phyloP scores from a whole-genome alignment of 2,113 vertebrate genomes.

The Elephantulus edwardii region DNA sequence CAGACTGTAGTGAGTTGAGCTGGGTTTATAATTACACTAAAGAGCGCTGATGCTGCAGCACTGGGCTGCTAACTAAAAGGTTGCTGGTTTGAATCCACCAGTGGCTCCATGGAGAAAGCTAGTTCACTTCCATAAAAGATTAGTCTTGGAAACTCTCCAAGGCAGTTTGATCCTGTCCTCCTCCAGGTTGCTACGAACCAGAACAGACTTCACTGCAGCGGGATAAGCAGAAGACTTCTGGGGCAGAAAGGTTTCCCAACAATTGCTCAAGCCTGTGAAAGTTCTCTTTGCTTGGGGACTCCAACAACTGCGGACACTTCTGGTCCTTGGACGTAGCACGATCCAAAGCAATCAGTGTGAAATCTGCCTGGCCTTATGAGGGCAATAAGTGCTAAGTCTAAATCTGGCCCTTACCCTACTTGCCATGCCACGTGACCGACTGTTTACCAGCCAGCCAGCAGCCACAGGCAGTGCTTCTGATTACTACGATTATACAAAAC shows the following conservation, averaged over 20 bases:
- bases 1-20: no score
- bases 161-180: no score
- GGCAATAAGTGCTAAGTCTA: background rate
- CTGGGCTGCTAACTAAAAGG: no score
- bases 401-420: background rate
- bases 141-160: no score
- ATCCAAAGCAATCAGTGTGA: background rate
- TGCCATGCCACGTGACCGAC: background rate
- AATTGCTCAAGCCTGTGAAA: background rate
- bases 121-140: no score
- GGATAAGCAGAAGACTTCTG: no score
- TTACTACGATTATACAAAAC: conserved; percentile 56
- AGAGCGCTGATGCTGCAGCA: no score
- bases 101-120: no score
- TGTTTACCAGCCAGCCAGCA: conserved; percentile 48
- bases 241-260: background rate
- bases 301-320: background rate
- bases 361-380: background rate
- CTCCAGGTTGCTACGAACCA: no score
- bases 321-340: background rate
- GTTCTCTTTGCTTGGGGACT: background rate
- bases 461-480: conserved; percentile 39
- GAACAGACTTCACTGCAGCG: no score
- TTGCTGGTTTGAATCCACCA: no score
- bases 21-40: background rate